Percentiles rank a stretch among this genome's conserved stretches.
phyloP scores from a whole-genome alignment of 2,888 invertebrate species.

The Trissonchulus latispiculum region DNA sequence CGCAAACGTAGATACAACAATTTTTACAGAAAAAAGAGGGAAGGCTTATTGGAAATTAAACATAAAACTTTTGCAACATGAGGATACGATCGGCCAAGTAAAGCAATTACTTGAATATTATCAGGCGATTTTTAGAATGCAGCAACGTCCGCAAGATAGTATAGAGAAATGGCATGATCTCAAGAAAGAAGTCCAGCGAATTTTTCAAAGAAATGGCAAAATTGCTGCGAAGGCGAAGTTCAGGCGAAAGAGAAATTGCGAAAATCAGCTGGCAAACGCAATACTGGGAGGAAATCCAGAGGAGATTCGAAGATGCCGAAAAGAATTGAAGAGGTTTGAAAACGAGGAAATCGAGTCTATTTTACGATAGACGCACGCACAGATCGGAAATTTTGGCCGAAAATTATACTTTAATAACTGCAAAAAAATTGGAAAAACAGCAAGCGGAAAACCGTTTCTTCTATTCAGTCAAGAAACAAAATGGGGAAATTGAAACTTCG shows the following conservation, averaged over 20 bases:
- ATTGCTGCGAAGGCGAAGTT: not conserved
- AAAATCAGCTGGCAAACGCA: too few species aligned
- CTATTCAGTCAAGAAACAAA: too few species aligned
- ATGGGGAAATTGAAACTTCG: not conserved
- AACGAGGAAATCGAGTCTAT: not conserved
- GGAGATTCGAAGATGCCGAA: too few species aligned
- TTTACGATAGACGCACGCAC: not conserved
- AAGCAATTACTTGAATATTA: not conserved
- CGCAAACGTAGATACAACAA: not conserved
- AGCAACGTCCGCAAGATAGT: not conserved
- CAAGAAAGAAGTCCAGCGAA: not conserved
- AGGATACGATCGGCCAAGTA: not conserved
- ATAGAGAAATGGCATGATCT: not conserved
- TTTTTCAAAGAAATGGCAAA: not conserved
- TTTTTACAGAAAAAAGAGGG: not conserved
- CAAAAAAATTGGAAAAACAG: not conserved
- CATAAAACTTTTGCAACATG: not conserved
- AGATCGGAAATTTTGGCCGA: not conserved
- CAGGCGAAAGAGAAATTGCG: too few species aligned
- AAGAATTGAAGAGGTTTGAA: too few species aligned
- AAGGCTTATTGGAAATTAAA: slow-evolving; percentile 17
- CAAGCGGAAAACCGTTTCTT: not conserved
- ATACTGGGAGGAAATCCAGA: too few species aligned
- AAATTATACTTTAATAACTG: not conserved
- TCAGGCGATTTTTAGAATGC: not conserved